Evolutionary conservation across 2,797 vertebrate genomes (phyloP).

Genomic region (Ataeniobius toweri): DNA sequence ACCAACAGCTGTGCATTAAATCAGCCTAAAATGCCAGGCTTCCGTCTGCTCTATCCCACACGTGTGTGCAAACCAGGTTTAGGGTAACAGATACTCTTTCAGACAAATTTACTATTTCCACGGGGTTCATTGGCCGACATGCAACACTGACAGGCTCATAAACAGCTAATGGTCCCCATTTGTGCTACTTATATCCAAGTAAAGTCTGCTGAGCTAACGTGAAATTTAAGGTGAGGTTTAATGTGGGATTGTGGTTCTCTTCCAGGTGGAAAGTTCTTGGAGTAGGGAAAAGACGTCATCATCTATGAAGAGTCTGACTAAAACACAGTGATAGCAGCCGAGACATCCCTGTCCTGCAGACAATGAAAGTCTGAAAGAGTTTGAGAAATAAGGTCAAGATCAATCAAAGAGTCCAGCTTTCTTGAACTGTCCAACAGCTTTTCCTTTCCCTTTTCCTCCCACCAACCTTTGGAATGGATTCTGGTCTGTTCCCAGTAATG

Average conservation of each 20-base stretch:
- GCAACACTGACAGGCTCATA: constrained; percentile 36
- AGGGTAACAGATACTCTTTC: constrained; percentile 20
- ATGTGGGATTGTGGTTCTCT: constrained; percentile 27
- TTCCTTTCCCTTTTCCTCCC: constrained; percentile 17
- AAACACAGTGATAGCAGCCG: constrained; percentile 7
- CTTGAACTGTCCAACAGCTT: background rate
- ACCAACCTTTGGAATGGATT: constrained; percentile 8
- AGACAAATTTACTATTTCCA: constrained; percentile 42
- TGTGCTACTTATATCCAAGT: constrained; percentile 40
- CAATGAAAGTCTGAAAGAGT: background rate
- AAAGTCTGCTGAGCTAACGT: constrained; percentile 28
- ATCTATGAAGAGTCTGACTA: background rate
- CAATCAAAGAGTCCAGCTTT: constrained; percentile 1
- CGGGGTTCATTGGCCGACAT: constrained; percentile 38
- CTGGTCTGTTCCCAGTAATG: constrained; percentile 19
- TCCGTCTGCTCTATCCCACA: background rate
- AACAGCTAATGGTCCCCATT: constrained; percentile 43
- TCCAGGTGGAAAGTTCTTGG: constrained; percentile 35
- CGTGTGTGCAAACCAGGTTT: background rate
- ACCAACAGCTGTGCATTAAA: background rate
- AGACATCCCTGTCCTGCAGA: background rate
- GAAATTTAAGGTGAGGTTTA: constrained; percentile 19
- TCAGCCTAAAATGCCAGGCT: background rate
- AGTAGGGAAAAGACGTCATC: constrained; percentile 3
- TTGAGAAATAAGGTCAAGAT: background rate